Conservation (phyloP, 2,113 vertebrate genomes). For the mouse (Mus musculus) region GRCm39 chr9:111030001-111030500, state of each 20-base stretch:
- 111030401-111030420: neutral
- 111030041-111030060: neutral
- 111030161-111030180: neutral
- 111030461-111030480: neutral
- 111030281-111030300: neutral
- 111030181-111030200: neutral
- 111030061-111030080: neutral
- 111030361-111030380: neutral
- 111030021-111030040: neutral
- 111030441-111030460: neutral
- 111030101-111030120: neutral
- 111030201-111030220: neutral
- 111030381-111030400: neutral
- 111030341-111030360: neutral
- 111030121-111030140: neutral
- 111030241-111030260: neutral
- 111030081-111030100: neutral
- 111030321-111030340: neutral
- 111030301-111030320: neutral
- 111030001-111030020: neutral
- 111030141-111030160: neutral
- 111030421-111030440: neutral
- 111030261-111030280: neutral
- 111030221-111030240: neutral
- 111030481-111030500: neutral